Conservation (phyloP, 2,797 vertebrate genomes). For the Choloepus didactylus region DNA sequence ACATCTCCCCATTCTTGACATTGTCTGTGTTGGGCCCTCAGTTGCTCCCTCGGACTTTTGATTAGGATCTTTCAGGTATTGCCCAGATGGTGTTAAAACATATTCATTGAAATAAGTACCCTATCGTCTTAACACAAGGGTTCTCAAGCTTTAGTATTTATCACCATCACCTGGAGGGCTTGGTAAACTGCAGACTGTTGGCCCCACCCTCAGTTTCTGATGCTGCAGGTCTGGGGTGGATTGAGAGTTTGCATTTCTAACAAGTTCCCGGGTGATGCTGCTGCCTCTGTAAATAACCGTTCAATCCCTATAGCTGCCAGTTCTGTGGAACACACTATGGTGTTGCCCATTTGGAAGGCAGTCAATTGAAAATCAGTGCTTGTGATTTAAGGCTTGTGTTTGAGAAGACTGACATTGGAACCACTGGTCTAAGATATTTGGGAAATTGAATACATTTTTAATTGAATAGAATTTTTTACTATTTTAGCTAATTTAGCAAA, state of each 20-base stretch:
- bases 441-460: background rate
- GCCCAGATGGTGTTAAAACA: background rate
- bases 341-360: background rate
- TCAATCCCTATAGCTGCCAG: too few relatives aligned
- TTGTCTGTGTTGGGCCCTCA: background rate
- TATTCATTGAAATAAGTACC: background rate
- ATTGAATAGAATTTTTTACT: background rate
- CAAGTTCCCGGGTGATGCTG: background rate
- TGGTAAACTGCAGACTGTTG: background rate
- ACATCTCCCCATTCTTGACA: background rate
- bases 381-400: background rate
- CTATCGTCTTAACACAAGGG: background rate
- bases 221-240: background rate
- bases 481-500: background rate
- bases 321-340: background rate
- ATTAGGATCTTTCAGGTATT: background rate
- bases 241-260: background rate
- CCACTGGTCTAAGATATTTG: background rate
- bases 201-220: background rate
- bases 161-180: background rate
- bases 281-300: background rate
- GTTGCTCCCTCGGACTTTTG: background rate
- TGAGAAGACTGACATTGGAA: background rate
- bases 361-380: background rate
- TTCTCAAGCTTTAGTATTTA: background rate